phyloP scores from a whole-genome alignment of 2,888 invertebrate species.

The Antheraea assamensis region DNA sequence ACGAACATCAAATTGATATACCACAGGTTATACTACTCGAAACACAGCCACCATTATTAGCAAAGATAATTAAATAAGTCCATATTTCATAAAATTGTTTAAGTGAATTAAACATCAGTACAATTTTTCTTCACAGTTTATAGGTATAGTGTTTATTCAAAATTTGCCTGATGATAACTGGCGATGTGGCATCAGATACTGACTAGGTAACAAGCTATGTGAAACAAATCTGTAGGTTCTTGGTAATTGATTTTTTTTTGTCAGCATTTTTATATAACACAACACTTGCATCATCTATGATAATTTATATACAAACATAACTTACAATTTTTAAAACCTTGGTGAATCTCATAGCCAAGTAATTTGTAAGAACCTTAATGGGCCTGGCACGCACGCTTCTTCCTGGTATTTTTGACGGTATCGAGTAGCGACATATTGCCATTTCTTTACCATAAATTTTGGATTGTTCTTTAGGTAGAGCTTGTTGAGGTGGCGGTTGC shows the following conservation, averaged over 20 bases:
- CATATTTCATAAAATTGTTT: neutral
- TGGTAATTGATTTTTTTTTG: no score
- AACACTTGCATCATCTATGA: neutral
- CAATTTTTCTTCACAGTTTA: no score
- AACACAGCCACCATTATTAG: neutral
- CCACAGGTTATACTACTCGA: no score
- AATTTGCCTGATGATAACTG: no score
- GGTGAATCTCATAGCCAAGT: conserved; percentile 80
- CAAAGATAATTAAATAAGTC: neutral
- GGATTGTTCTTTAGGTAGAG: conserved; percentile 9
- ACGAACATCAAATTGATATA: no score
- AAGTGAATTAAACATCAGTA: no score
- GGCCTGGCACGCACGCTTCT: conserved; percentile 36
- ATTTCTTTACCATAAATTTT: conserved; percentile 15
- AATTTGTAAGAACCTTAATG: conserved; percentile 83
- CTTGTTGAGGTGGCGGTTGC: conserved; percentile 4
- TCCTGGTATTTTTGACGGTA: conserved; percentile 68
- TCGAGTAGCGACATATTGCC: conserved; percentile 43
- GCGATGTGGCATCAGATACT: no score
- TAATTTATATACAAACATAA: conserved; percentile 27
- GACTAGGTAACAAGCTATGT: no score
- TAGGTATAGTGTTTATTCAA: no score
- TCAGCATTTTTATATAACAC: no score
- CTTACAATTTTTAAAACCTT: conserved; percentile 71
- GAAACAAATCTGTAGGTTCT: no score